Conservation (phyloP, 2,888 invertebrate species). For the Drosophila bunnanda region DNA sequence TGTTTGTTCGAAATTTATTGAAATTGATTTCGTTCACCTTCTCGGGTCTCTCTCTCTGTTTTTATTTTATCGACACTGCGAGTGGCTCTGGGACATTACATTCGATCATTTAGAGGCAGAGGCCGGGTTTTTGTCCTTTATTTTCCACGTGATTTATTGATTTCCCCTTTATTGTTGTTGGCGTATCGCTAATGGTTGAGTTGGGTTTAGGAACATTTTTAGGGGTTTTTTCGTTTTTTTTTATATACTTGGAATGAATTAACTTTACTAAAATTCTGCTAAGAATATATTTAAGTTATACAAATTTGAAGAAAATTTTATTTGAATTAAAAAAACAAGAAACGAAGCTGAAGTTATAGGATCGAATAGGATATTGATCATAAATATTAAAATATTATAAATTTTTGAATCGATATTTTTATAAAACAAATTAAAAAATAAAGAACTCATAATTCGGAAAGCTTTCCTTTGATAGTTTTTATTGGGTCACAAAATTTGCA, state of each 20-base stretch:
- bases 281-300: background rate
- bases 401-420: too few species aligned
- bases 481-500: too few species aligned
- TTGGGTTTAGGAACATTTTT: constrained; percentile 48
- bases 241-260: background rate
- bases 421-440: too few species aligned
- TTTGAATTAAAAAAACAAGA: too few species aligned
- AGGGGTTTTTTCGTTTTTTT: background rate
- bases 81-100: constrained; percentile 47
- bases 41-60: constrained; percentile 1
- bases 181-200: constrained; percentile 76
- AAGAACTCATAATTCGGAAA: too few species aligned
- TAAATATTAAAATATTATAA: too few species aligned
- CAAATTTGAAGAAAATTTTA: too few species aligned
- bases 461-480: too few species aligned
- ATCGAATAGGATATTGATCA: too few species aligned
- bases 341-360: too few species aligned
- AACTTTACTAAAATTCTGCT: background rate
- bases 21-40: constrained; percentile 47
- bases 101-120: constrained; percentile 54
- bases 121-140: constrained; percentile 24
- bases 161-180: constrained; percentile 46
- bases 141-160: constrained; percentile 74
- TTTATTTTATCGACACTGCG: constrained; percentile 54
- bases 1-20: constrained; percentile 58